phyloP scores from a whole-genome alignment of 92 coral and sea anemone genomes.

The Diadumene lineata region DNA sequence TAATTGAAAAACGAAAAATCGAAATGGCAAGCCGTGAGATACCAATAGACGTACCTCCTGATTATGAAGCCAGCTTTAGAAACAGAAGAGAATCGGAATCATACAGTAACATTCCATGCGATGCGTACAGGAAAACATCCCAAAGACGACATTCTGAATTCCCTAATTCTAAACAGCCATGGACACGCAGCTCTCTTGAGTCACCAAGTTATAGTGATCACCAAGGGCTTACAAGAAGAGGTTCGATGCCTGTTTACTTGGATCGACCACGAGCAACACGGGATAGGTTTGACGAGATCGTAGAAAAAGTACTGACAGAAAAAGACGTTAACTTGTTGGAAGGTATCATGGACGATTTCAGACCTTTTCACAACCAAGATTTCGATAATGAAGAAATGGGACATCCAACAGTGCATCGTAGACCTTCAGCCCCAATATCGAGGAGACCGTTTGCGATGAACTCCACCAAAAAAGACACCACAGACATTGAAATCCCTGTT shows the following conservation, averaged over 20 bases:
- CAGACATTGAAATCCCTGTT: constrained; percentile 21
- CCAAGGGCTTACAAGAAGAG: background rate
- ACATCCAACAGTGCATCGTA: background rate
- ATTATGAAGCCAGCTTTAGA: constrained; percentile 8
- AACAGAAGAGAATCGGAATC: constrained; percentile 8
- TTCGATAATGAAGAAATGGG: background rate
- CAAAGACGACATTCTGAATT: constrained; percentile 5
- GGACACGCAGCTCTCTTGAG: background rate
- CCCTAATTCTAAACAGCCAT: background rate
- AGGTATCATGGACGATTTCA: constrained; percentile 10
- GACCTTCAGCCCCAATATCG: constrained; percentile 9
- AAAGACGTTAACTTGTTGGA: constrained; percentile 7
- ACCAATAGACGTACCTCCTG: constrained; percentile 51
- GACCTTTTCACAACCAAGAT: background rate
- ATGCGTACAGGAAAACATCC: background rate
- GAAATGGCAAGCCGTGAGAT: constrained; percentile 37
- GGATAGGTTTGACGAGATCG: constrained; percentile 18
- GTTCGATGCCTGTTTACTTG: background rate
- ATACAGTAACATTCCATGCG: background rate
- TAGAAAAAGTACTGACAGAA: constrained; percentile 5
- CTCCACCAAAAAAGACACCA: background rate
- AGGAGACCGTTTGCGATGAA: background rate
- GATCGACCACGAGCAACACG: background rate
- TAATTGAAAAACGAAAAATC: background rate
- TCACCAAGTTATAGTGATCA: background rate